Evolutionary conservation across 2,113 vertebrate species (phyloP), one percentile per base, ranked within the genome.

Genomic region (Centrocercus urophasianus): DNA sequence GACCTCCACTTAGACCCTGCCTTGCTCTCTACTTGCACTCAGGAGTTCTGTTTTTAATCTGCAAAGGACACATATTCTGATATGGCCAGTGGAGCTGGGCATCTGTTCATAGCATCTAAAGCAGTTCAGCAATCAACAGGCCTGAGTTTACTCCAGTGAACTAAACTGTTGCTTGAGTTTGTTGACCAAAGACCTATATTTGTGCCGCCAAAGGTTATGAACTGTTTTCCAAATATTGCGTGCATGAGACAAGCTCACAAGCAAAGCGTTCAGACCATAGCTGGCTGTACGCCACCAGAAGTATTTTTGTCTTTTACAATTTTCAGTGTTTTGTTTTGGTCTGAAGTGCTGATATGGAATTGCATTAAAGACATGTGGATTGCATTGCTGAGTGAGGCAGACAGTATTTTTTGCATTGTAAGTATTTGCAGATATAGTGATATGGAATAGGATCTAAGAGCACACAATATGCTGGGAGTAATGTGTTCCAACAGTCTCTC

Each of bases 221-320:
- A 67, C 7, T 1, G 5, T 47, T 36, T 86, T 93, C 59, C 82
- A 80, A 91, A 67, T 77, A 64, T 60, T 96, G 30, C 36, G 59
- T 72, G 63, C 59, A 13, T 61, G 19, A 36, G 45, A 74, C 0
- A 0, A 87, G 64, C 75, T 87, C 34, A 74, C 32, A 63, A 77
- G 60, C 38, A n/a, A 69, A 83, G 57, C 54, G 82, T 88, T 95
- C 90, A 90, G 71, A 80, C 70, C 81, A 28, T 11, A 85, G 40
- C 18, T 95, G 89, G 91, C 93, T 88, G 17, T 60, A 89, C 38
- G 91, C 93, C 94, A 91, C 60, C 74, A 14, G 10, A 83, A 88
- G 79, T 95, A 65, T 91, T 93, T 90, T 48, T 79, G 77, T 89
- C 77, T 95, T 91, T 87, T 45, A 28, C 66, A 70, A 40, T 93